Conservation (phyloP, 2,797 vertebrate genomes). For the Clamator glandarius region DNA sequence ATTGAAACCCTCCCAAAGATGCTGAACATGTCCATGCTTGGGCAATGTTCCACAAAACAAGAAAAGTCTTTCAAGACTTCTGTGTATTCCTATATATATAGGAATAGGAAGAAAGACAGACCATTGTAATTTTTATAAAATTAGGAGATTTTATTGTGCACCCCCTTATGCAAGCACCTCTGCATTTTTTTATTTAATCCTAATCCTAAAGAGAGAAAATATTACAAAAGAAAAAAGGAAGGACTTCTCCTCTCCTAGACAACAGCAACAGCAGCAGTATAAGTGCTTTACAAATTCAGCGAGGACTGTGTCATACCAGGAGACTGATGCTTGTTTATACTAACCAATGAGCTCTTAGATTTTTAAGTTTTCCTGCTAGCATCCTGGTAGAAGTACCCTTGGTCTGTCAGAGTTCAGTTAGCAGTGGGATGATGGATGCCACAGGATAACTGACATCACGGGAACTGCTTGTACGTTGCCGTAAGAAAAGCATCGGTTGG, state of each 20-base stretch:
- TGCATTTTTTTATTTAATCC: not conserved
- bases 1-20: conserved; percentile 42
- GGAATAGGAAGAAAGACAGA: not conserved
- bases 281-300: not conserved
- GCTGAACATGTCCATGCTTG: conserved; percentile 12
- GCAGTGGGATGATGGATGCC: not conserved
- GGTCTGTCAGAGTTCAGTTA: conserved; percentile 42
- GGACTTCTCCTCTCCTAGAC: not conserved
- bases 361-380: conserved; percentile 3
- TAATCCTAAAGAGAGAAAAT: not conserved
- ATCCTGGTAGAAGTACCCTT: not conserved
- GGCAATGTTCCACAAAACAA: conserved; percentile 12
- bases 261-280: not conserved
- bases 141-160: not conserved
- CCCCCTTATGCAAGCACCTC: not conserved
- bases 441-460: not conserved
- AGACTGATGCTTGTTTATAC: not conserved
- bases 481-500: not conserved
- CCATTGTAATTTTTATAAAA: not conserved
- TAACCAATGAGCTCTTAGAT: not conserved
- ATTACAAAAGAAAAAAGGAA: not conserved
- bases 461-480: not conserved
- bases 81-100: not conserved
- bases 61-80: conserved; percentile 4
- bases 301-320: not conserved